A percentile compares a stretch with the other conserved stretches of the same genome.
phyloP scores from a whole-genome alignment of 2,113 vertebrate genomes.

The Rhegmatorhina hoffmannsi region DNA sequence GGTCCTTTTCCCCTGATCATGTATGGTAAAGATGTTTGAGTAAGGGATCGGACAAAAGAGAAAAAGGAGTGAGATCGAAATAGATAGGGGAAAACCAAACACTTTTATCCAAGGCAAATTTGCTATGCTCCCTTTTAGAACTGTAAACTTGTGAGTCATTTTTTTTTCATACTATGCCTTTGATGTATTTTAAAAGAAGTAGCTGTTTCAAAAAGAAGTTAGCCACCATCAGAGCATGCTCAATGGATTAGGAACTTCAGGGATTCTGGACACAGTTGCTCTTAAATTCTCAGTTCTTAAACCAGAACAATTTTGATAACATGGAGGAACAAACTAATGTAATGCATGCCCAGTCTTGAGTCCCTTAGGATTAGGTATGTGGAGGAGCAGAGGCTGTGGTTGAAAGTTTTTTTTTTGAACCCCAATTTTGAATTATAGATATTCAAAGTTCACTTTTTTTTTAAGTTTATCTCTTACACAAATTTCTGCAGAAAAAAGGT shows the following conservation, averaged over 20 bases:
- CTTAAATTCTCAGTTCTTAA: not conserved
- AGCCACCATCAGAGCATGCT: not conserved
- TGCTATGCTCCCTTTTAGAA: accelerated
- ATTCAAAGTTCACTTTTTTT: not conserved
- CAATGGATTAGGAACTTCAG: not conserved
- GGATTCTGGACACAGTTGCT: not conserved
- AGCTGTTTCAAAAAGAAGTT: not conserved
- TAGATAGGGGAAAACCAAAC: accelerated
- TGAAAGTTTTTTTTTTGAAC: not conserved
- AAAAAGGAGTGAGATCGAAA: not conserved
- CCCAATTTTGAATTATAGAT: not conserved
- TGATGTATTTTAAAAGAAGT: not conserved
- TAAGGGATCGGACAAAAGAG: not conserved
- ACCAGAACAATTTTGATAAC: not conserved
- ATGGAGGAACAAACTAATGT: not conserved
- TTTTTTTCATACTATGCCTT: not conserved
- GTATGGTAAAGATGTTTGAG: not conserved
- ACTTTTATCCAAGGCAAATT: not conserved
- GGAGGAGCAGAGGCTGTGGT: accelerated
- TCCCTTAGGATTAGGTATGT: not conserved
- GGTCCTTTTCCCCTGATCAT: not conserved
- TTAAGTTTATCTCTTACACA: not conserved
- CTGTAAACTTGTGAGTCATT: not conserved
- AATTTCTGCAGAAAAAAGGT: not conserved
- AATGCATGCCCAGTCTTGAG: not conserved